Evolutionary conservation across 2,113 vertebrate species (phyloP).

Genomic region (Speoplatyrhinus poulsoni): DNA sequence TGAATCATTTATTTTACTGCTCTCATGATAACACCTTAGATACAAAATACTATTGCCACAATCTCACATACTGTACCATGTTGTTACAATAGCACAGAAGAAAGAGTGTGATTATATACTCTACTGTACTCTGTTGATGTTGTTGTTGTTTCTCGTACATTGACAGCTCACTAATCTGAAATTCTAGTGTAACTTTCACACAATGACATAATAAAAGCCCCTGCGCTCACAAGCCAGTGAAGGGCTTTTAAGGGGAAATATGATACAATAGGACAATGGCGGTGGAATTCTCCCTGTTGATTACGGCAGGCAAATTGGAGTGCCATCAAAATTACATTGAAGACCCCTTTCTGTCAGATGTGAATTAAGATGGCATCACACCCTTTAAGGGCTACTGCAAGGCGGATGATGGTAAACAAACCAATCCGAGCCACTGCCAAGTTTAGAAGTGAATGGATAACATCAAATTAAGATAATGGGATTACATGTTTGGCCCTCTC

Average conservation of each 20-base stretch:
- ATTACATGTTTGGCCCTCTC: neutral
- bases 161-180: constrained; percentile 38
- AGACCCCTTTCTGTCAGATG: constrained; percentile 31
- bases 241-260: constrained; percentile 38
- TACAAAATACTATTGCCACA: constrained; percentile 34
- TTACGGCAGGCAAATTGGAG: constrained; percentile 45
- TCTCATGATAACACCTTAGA: constrained; percentile 30
- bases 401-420: constrained; percentile 19
- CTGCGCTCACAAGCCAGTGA: constrained; percentile 22
- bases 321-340: constrained; percentile 28
- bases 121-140: constrained; percentile 2
- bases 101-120: neutral
- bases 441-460: neutral
- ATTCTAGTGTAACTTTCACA: constrained; percentile 51
- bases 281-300: constrained; percentile 41
- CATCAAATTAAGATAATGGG: neutral
- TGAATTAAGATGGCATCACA: constrained; percentile 35
- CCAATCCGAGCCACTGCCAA: constrained; percentile 15
- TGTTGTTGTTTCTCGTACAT: constrained; percentile 37
- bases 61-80: constrained; percentile 23
- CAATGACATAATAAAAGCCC: constrained; percentile 48
- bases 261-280: constrained; percentile 46
- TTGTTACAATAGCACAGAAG: constrained; percentile 17
- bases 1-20: constrained; percentile 56
- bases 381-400: constrained; percentile 38